A percentile compares a stretch with the other conserved stretches of the same genome.
Evolutionary conservation across 2,113 vertebrate species (phyloP).

Genomic region (Actenoides lindsayi): DNA sequence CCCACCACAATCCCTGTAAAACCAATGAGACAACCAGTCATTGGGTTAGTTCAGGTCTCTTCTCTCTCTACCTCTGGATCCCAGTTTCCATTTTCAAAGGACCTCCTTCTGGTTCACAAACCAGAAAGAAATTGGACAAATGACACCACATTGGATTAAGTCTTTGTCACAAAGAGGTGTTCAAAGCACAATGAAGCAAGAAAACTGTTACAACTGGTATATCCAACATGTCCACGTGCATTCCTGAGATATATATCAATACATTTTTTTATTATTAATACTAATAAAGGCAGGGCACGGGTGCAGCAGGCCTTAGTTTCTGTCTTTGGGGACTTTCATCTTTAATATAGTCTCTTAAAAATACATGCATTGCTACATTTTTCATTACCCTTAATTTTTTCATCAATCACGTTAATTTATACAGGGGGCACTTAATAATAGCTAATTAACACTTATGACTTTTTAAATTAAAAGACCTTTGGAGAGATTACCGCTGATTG

Average conservation of each 20-base stretch:
- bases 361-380: conserved; percentile 80
- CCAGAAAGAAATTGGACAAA: background rate
- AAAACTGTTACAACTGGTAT: background rate
- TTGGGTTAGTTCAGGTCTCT: background rate
- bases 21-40: background rate
- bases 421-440: conserved; percentile 83
- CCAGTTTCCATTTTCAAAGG: background rate
- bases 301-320: conserved; percentile 68
- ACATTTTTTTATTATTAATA: conserved; percentile 52
- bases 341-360: conserved; percentile 82
- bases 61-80: background rate
- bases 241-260: background rate
- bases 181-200: conserved; percentile 5
- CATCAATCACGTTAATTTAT: conserved; percentile 85
- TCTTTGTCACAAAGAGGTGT: background rate
- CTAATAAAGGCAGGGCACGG: conserved; percentile 70
- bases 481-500: conserved; percentile 79
- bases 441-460: conserved; percentile 86
- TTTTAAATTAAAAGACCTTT: conserved; percentile 85
- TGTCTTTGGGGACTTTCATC: conserved; percentile 75
- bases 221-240: background rate
- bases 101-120: background rate
- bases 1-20: background rate
- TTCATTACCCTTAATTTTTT: conserved; percentile 86
- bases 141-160: background rate